Evolutionary conservation across 2,888 invertebrate genomes (phyloP), one percentile per base, ranked within the genome.

Genomic region (Nematopogon swammerdamellus): DNA sequence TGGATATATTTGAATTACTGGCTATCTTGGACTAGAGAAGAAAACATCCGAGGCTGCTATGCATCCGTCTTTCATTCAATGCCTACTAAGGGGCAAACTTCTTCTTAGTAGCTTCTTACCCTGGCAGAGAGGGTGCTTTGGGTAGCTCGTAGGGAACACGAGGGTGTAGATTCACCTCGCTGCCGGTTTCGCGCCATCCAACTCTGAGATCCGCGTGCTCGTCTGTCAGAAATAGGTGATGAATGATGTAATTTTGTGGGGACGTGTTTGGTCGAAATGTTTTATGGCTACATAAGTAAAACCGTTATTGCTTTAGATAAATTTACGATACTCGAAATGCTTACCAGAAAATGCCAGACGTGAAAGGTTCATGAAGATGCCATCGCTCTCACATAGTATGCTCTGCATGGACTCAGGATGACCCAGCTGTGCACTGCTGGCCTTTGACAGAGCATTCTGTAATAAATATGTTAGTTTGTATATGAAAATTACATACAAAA

Each of bases 331-430:
- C n/a, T n/a, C n/a, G n/a, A 25, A 6, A 6, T 25, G 14, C 36
- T 36, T 3, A 36, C 36, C 36, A 3, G 66, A 62, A 2, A 68
- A 65, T 5, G 65, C 65, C 1, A 71, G 56, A 19, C 65, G 60
- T 1, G 70, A 66, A 2, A 73, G 60, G 51, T 74, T 70, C 20
- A 76, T 68, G 53, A 66, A 70, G 20, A 74, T 70, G 2, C 70
- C 72, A n/a, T 74, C 75, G 19, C 60, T 59, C 19, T 71, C 70
- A 44, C 65, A 36, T 14, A 36, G 63, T 46, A 72, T 63, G 51
- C 72, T 74, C n/a, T 67, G 68, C 48, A 63, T 70, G 1, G 72
- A 72, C 20, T 71, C 65, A 1, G 68, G 72, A 49, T 72, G 72
- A 0, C 68, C 61, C 4, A 75, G 57, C 49, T 74, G 75, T 20